Evolutionary conservation across 2,113 vertebrate species (phyloP).

Genomic region (Oreotrochilus melanogaster): DNA sequence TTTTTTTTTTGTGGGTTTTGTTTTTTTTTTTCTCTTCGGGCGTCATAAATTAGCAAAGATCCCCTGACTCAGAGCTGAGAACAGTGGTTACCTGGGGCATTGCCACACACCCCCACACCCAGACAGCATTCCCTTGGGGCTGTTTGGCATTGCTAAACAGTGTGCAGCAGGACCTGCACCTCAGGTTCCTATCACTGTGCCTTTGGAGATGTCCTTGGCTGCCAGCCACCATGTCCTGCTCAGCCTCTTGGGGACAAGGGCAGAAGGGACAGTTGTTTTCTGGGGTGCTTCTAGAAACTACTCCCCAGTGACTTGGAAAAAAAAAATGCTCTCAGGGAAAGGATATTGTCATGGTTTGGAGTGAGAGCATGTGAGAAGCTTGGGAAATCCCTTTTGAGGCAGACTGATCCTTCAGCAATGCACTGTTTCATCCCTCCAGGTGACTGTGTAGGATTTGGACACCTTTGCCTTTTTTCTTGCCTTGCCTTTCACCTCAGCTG

Average conservation of each 20-base stretch:
- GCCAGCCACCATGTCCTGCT: background rate
- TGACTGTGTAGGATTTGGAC: background rate
- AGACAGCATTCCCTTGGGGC: background rate
- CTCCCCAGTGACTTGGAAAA: background rate
- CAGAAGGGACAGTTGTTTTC: background rate
- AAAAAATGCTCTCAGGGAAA: background rate
- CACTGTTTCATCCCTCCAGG: background rate
- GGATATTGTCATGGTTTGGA: background rate
- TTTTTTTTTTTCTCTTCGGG: background rate
- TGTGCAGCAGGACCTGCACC: background rate
- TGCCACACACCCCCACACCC: background rate
- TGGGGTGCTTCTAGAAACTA: rapidly evolving
- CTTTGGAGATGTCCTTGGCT: background rate
- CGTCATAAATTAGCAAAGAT: background rate
- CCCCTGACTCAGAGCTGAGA: background rate
- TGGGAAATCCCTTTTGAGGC: background rate
- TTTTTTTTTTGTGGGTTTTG: too few species aligned
- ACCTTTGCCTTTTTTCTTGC: background rate
- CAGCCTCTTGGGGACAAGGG: background rate
- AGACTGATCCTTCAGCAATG: background rate
- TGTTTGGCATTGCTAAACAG: background rate
- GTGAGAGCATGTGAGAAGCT: background rate
- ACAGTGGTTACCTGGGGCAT: background rate
- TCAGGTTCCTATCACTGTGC: background rate
- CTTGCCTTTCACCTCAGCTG: background rate